These are phyloP conservation scores for Zosterops lateralis DNA, from an alignment of 2,113 vertebrate genomes.

Conservation along the genomic window DNA sequence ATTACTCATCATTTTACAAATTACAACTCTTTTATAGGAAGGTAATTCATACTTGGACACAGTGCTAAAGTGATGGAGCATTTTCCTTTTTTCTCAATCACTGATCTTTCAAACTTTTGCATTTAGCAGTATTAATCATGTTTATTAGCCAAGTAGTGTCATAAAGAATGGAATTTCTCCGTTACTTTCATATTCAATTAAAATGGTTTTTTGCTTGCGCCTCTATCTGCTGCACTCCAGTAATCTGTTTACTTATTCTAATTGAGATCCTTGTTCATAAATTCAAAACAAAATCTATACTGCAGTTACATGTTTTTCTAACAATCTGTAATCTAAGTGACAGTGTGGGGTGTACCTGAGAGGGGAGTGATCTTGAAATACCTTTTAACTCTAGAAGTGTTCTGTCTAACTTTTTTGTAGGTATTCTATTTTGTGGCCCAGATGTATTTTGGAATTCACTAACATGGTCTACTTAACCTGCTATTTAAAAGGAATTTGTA, in stretches of 20 bases:
- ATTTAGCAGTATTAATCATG: constrained; percentile 62
- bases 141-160: constrained; percentile 58
- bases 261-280: constrained; percentile 39
- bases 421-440: neutral
- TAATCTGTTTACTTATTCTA: constrained; percentile 52
- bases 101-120: constrained; percentile 61
- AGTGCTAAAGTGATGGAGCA: constrained; percentile 53
- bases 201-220: neutral
- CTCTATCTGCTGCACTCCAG: constrained; percentile 8
- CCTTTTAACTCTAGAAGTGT: neutral
- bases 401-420: neutral
- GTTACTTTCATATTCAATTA: constrained; percentile 59
- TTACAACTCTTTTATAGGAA: constrained; percentile 48
- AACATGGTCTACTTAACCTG: neutral
- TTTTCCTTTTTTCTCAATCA: constrained; percentile 58
- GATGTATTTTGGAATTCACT: neutral
- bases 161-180: constrained; percentile 52
- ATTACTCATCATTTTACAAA: constrained; percentile 65
- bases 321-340: neutral
- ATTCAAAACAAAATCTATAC: constrained; percentile 17
- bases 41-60: constrained; percentile 46
- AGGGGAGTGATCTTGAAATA: neutral
- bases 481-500: neutral
- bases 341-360: neutral
- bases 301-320: neutral